Conservation (phyloP, 2,888 invertebrate genomes). For the Apotomis capreana region DNA sequence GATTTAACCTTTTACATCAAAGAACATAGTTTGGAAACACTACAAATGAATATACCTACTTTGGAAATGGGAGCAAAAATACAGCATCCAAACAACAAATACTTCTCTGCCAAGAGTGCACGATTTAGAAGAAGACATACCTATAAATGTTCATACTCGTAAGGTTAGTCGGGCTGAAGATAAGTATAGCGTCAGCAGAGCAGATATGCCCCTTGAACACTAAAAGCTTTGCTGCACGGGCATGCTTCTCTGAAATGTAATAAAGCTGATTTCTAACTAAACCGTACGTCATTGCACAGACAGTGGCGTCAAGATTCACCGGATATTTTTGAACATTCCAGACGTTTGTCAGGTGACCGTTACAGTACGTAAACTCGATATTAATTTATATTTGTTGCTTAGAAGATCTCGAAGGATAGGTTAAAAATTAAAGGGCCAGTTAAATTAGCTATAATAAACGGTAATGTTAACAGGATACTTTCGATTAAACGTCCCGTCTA, state of each 20-base stretch:
- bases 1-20: no score
- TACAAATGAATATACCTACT: no score
- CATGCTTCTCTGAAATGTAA: slow-evolving; percentile 21
- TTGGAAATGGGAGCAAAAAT: no score
- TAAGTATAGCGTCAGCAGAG: background rate
- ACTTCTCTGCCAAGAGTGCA: no score
- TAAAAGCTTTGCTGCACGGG: background rate
- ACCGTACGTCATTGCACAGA: slow-evolving; percentile 32
- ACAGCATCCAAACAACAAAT: no score
- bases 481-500: slow-evolving; percentile 9
- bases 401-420: background rate
- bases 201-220: slow-evolving; percentile 1
- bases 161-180: background rate
- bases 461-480: slow-evolving; percentile 12
- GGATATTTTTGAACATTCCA: slow-evolving; percentile 33
- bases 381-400: background rate
- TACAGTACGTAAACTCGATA: background rate
- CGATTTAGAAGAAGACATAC: no score
- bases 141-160: background rate
- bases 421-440: background rate
- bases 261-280: slow-evolving; percentile 22
- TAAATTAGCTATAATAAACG: background rate
- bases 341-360: slow-evolving; percentile 15
- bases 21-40: no score
- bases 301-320: slow-evolving; percentile 30